Evolutionary conservation across 53 echinoderm and acorn worm species (phyloP).

Genomic region (Hippasteria phrygiana): DNA sequence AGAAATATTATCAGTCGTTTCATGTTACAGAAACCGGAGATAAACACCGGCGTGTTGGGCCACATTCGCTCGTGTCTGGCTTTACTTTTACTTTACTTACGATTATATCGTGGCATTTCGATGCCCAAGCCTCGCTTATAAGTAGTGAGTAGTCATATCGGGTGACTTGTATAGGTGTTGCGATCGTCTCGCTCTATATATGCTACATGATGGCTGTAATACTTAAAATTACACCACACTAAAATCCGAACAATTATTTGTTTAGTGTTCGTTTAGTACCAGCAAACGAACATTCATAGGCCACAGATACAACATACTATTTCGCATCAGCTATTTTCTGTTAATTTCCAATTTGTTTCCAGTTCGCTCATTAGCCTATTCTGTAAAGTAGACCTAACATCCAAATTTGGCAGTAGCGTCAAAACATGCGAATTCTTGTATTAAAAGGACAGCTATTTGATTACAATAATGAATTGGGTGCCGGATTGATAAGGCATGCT

Average conservation of each 20-base stretch:
- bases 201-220: neutral
- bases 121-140: no score
- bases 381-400: neutral
- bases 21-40: no score
- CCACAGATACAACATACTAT: neutral
- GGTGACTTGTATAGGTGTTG: no score
- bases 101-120: no score
- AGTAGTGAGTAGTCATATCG: no score
- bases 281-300: slow-evolving; percentile 42
- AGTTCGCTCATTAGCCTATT: neutral
- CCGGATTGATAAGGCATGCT: neutral
- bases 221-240: neutral
- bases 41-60: no score
- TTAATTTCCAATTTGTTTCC: neutral
- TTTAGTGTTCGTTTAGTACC: slow-evolving; percentile 49
- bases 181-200: no score
- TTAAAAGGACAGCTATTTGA: neutral
- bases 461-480: slow-evolving; percentile 25
- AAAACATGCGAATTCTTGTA: slow-evolving; percentile 37
- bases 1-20: no score
- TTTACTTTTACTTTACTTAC: no score
- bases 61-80: no score
- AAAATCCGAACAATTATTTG: neutral
- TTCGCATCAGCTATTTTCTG: neutral
- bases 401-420: slow-evolving; percentile 49